Base-by-base conservation (phyloP, 2,113 vertebrate species). In the Psophia crepitans region DNA sequence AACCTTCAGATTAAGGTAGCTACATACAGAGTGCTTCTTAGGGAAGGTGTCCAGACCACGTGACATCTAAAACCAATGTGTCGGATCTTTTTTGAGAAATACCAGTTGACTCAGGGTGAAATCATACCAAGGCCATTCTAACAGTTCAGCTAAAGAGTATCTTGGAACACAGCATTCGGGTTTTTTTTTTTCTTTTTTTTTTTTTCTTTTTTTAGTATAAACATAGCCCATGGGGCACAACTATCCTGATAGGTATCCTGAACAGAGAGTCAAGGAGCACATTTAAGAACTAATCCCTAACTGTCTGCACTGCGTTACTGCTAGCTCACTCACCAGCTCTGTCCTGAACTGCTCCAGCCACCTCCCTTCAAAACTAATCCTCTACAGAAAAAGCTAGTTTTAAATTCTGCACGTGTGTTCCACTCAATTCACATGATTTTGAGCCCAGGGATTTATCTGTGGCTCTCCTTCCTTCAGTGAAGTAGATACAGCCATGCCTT, bases 131-230 rank as follows among this genome's bases (percentile, higher is more conserved):
- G 8, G 28, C 4, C n/a, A 54, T 82, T 66, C 37, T 27, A 64
- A 35, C 18, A 37, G 19, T 60, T 76, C 23, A 46, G 3, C 22
- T 35, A 8, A 76, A 66, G 27, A 58, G 26, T 49, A 58, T 39
- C 56, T 57, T 3, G 6, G 33, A 84, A 91, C 9, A 27, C 3
- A 56, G 3, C 7, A 16, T 2, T 61, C 16, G 16, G n/a, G 11
- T 17, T 37, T 28, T 0, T 7, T 26, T n/a, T 24, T 66, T 60
- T 51, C 0, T 7, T 30, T 41, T 22, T 68, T 57, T 48, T 11
- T 51, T 53, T 14, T 8, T 0, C 7, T 26, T 37, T 22, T 68
- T 61, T 56, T 12, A 32, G 8, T 54, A 14, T 11, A 66, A 41
- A 17, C 54, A 44, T 11, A 68, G 24, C 14, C 14, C 27, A 43